phyloP scores from a whole-genome alignment of 1,140 invertebrate species.

The Teleogryllus occipitalis region DNA sequence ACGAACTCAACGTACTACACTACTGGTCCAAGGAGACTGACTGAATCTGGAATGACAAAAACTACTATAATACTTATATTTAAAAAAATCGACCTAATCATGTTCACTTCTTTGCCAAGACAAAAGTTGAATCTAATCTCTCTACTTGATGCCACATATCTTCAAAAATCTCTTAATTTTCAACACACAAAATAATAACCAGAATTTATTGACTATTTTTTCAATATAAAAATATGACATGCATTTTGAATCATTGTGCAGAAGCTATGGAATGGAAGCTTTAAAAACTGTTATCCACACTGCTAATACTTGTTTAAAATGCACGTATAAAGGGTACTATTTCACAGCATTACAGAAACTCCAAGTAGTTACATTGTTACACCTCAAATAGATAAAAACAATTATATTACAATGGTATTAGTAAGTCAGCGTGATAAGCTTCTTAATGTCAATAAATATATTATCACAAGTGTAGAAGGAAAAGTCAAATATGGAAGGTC shows the following conservation, averaged over 20 bases:
- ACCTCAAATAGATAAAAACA: conserved; percentile 5
- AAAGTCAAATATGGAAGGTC: background rate
- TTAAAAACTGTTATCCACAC: background rate
- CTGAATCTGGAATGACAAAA: background rate
- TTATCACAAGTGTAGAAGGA: background rate
- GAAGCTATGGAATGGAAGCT: background rate
- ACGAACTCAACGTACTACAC: background rate
- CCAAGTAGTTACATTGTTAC: background rate
- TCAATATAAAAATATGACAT: background rate
- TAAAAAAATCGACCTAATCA: background rate
- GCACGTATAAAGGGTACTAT: background rate
- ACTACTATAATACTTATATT: background rate
- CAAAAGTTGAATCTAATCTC: too few species aligned
- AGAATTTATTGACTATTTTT: background rate
- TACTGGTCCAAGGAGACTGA: background rate
- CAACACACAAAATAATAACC: background rate
- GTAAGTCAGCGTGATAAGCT: background rate
- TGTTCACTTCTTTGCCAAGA: too few species aligned
- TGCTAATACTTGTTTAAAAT: background rate
- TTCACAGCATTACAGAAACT: background rate
- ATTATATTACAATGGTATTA: background rate
- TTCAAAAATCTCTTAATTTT: background rate
- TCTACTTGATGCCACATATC: background rate
- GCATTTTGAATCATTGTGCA: background rate
- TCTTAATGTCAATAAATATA: background rate